Conservation (phyloP, 92 coral and sea anemone genomes). For the Palythoa grandis region DNA sequence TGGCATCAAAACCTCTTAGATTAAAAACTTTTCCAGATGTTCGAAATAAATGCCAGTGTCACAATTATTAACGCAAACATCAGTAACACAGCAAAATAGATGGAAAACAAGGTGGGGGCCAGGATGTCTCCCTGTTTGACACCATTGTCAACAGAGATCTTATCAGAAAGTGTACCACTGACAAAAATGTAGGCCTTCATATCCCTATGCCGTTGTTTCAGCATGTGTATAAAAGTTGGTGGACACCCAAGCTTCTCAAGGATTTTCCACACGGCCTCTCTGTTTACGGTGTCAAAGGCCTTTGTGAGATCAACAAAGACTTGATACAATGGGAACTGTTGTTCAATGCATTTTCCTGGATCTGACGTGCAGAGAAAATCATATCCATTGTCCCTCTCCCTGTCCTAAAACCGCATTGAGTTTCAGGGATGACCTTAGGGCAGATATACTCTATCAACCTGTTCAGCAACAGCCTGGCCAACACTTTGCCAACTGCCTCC, state of each 20-base stretch:
- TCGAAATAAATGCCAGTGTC: too few relatives aligned
- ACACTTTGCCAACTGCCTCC: too few relatives aligned
- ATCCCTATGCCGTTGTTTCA: not conserved
- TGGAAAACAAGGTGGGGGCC: constrained; percentile 33
- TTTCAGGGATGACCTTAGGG: not conserved
- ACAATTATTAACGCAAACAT: not conserved
- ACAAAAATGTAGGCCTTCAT: constrained; percentile 2
- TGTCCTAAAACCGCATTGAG: constrained; percentile 20
- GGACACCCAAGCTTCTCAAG: constrained; percentile 19
- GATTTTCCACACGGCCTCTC: constrained; percentile 24
- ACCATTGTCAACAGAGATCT: not conserved
- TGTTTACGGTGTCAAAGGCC: constrained; percentile 4
- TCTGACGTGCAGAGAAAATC: constrained; percentile 35
- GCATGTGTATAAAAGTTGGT: too few relatives aligned
- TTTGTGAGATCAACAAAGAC: too few relatives aligned
- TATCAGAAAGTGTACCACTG: not conserved
- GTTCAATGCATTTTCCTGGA: constrained; percentile 45
- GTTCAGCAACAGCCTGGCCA: not conserved
- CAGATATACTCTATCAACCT: not conserved
- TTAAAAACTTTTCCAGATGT: too few relatives aligned
- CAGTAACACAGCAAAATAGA: constrained; percentile 27
- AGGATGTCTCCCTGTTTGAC: constrained; percentile 21
- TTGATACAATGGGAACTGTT: not conserved
- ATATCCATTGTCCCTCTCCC: constrained; percentile 24
- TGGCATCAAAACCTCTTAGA: too few relatives aligned